These are phyloP conservation scores for Drosophila pruinosa DNA, from an alignment of 1,140 invertebrate genomes.

Conservation along the genomic window DNA sequence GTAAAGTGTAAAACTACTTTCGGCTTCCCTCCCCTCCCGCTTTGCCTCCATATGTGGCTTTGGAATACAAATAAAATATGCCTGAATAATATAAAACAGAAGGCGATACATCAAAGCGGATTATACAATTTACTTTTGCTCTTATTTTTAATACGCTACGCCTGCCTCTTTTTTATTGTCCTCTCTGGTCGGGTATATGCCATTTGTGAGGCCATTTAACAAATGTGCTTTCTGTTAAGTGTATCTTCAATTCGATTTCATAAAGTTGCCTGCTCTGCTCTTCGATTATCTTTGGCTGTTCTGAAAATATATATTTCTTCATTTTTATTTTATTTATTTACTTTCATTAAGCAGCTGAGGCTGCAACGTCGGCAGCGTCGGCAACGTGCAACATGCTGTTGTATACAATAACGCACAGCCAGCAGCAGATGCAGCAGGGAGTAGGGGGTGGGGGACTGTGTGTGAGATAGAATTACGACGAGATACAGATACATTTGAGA, in stretches of 20 bases:
- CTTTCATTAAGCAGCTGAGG: slow-evolving; percentile 46
- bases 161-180: slow-evolving; percentile 9
- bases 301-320: slow-evolving; percentile 65
- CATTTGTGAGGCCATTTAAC: too few species aligned
- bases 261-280: slow-evolving; percentile 13
- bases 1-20: slow-evolving; percentile 33
- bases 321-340: slow-evolving; percentile 80
- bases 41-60: slow-evolving; percentile 18
- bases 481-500: slow-evolving; percentile 23
- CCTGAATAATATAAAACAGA: slow-evolving; percentile 78
- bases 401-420: slow-evolving; percentile 50
- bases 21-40: neutral
- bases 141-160: slow-evolving; percentile 60
- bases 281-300: slow-evolving; percentile 33
- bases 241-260: too few species aligned
- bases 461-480: neutral
- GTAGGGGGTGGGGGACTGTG: too few species aligned
- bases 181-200: neutral
- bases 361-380: neutral
- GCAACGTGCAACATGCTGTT: slow-evolving; percentile 31
- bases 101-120: slow-evolving; percentile 78
- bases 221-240: too few species aligned
- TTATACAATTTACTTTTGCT: slow-evolving; percentile 76
- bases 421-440: slow-evolving; percentile 66
- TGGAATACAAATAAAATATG: slow-evolving; percentile 49